These are phyloP conservation scores for Eristalis pertinax DNA, from an alignment of 2,888 invertebrate genomes.

Conservation along the genomic window DNA sequence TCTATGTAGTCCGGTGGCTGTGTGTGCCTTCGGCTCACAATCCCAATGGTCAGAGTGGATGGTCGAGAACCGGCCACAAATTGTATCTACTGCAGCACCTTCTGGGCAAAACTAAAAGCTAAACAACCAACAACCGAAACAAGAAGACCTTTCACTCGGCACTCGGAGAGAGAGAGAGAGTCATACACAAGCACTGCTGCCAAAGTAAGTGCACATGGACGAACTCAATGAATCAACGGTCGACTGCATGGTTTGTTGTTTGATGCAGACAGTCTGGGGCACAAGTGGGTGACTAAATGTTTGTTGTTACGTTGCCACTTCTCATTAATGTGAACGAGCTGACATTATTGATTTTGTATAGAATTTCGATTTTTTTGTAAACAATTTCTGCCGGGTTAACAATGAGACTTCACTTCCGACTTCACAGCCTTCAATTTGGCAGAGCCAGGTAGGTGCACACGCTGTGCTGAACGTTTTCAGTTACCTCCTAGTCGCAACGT, in stretches of 20 bases:
- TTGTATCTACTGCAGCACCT: not conserved
- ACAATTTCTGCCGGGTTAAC: too few relatives aligned
- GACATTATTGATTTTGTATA: too few relatives aligned
- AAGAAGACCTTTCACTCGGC: conserved; percentile 13
- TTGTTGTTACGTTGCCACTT: too few relatives aligned
- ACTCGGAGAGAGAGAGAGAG: not conserved
- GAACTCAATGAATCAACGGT: conserved; percentile 47
- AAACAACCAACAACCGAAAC: conserved; percentile 20
- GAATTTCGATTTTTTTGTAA: too few relatives aligned
- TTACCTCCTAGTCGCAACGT: too few relatives aligned
- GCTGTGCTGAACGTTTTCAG: too few relatives aligned
- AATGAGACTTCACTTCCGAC: too few relatives aligned
- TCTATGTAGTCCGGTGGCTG: not conserved
- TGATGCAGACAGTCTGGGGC: conserved; percentile 13
- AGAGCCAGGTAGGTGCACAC: too few relatives aligned
- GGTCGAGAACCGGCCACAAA: not conserved
- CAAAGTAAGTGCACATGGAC: conserved; percentile 7
- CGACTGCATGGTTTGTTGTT: conserved; percentile 6
- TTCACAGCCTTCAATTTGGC: too few relatives aligned
- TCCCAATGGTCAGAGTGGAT: not conserved
- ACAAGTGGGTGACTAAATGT: conserved; percentile 11
- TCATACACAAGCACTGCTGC: conserved; percentile 7
- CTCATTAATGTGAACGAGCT: too few relatives aligned
- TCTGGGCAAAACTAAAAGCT: conserved; percentile 27
- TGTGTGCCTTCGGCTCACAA: not conserved